Evolutionary conservation across 1,140 invertebrate genomes (phyloP), one percentile per base, ranked within the genome.

Genomic region (Drosophila biarmipes): DNA sequence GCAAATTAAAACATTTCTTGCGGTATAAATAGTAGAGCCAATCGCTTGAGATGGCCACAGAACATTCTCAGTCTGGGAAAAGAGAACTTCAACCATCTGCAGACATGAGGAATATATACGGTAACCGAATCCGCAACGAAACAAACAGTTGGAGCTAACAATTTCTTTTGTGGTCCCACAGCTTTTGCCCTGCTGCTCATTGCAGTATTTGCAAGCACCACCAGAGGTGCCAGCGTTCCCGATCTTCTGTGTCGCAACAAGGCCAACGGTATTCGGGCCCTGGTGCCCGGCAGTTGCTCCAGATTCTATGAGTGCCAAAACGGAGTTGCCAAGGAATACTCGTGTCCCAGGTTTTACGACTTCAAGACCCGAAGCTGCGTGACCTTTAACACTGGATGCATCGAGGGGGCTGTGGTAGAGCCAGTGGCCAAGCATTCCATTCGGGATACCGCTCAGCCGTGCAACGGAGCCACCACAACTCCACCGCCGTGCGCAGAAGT

Each of bases 271-370:
- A 57, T 75, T 38, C 68, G 73, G 0, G 19, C 75, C 8, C 42
- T 90, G 27, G 80, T 90, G 3, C 86, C 86, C 0, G 86, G 86
- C 12, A 87, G 80, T 48, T 90, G 86, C 38, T 85, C 82, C 5
- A 72, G 78, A 38, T 90, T 67, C 42, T 78, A 77, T 24, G 76
- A 81, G 40, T 90, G 87, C 37, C 61, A 78, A 7, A 75, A 80
- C 45, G 82, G 82, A 10, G 19, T 57, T n/a, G 53, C 68, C 0
- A 57, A 27, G 37, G 49, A 77, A 48, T 68, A 57, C 37, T 24
- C 59, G 2, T 90, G 86, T 56, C 69, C 86, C 15, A 49, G 69
- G 6, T 90, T 61, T 52, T 90, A 78, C 19, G 78, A 90, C 52
- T 48, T 68, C 40, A 74, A 67, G n/a, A 43, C 54, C 29, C 66